A percentile compares a stretch with the other conserved stretches of the same genome.
These are phyloP conservation scores for Todus mexicanus DNA, from an alignment of 2,797 vertebrate genomes.

Conservation along the genomic window DNA sequence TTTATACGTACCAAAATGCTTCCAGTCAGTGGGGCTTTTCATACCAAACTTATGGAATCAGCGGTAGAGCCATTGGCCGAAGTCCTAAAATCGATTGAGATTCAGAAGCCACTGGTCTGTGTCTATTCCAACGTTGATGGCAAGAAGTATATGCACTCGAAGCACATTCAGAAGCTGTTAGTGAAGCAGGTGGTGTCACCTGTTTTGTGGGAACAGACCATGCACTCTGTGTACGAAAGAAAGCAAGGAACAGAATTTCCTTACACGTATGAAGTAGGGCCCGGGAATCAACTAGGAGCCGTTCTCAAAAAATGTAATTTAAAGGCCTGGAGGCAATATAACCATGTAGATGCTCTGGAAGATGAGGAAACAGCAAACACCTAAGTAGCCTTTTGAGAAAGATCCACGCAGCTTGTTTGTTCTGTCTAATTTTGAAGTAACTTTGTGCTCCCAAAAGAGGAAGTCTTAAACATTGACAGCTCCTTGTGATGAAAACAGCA, in stretches of 20 bases:
- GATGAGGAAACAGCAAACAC: background rate
- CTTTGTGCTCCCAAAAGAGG: background rate
- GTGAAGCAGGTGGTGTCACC: conserved; percentile 87
- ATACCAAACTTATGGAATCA: conserved; percentile 87
- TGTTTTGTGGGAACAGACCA: conserved; percentile 93
- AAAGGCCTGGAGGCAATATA: conserved; percentile 85
- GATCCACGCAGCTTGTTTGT: background rate
- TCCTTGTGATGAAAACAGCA: background rate
- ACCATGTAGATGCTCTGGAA: conserved; percentile 74
- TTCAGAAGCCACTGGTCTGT: conserved; percentile 82
- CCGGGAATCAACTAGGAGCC: conserved; percentile 86
- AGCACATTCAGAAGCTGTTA: conserved; percentile 80
- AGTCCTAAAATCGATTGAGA: conserved; percentile 76
- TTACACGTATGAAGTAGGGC: conserved; percentile 88
- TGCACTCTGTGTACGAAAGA: conserved; percentile 88
- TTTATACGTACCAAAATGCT: conserved; percentile 81
- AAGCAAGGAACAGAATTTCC: conserved; percentile 83
- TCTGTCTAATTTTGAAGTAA: background rate
- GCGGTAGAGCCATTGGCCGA: conserved; percentile 81
- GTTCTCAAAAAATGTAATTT: conserved; percentile 87
- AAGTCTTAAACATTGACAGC: background rate
- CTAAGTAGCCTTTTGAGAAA: background rate
- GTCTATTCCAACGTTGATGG: conserved; percentile 90
- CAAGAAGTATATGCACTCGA: conserved; percentile 81
- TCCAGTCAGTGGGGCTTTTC: conserved; percentile 92